Evolutionary conservation across 2,797 vertebrate genomes (phyloP).

Genomic region (Xiphorhynchus erythropygius): DNA sequence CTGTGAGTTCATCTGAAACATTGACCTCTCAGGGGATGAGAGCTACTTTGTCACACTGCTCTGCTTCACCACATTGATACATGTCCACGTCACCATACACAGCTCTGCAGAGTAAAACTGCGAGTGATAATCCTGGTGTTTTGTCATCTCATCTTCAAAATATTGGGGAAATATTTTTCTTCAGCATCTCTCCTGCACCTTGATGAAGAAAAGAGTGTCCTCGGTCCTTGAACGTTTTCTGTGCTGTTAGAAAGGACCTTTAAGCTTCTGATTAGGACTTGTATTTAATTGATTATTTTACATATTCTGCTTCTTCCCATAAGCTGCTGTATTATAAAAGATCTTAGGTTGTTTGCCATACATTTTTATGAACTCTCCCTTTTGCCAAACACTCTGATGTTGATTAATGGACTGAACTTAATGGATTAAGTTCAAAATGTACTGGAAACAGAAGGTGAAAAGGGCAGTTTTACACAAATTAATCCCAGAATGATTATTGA

Average conservation of each 20-base stretch:
- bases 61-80: background rate
- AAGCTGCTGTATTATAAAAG: background rate
- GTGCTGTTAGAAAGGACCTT: background rate
- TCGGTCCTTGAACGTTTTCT: background rate
- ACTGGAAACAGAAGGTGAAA: background rate
- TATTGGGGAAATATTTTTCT: background rate
- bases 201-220: background rate
- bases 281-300: background rate
- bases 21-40: background rate
- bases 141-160: background rate
- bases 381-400: background rate
- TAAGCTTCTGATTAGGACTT: background rate
- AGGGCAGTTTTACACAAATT: background rate
- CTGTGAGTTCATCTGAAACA: background rate
- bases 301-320: background rate
- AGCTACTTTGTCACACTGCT: background rate
- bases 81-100: background rate
- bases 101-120: background rate
- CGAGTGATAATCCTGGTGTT: background rate
- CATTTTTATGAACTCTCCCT: background rate
- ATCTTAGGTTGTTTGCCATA: background rate
- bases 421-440: background rate
- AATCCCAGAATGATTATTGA: background rate
- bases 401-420: background rate
- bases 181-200: background rate